These are phyloP conservation scores for Nothoprocta perdicaria DNA, from an alignment of 2,113 vertebrate species.

Conservation along the genomic window DNA sequence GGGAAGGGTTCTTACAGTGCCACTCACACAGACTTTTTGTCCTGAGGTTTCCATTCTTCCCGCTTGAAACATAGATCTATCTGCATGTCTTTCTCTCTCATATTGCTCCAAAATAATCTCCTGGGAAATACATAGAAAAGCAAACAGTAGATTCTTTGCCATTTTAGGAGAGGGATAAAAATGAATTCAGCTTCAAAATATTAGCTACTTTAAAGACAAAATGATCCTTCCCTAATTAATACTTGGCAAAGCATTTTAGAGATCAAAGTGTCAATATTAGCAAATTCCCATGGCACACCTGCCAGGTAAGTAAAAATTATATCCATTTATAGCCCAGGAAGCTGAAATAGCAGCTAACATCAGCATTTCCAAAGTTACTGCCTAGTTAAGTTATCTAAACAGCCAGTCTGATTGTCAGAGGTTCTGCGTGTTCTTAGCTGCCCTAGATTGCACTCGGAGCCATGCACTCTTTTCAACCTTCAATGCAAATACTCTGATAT, in stretches of 20 bases:
- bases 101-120: slow-evolving; percentile 13
- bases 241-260: slow-evolving; percentile 53
- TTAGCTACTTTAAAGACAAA: slow-evolving; percentile 45
- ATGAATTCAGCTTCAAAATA: slow-evolving; percentile 38
- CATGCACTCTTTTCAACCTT: background rate
- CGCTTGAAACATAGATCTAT: background rate
- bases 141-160: slow-evolving; percentile 21
- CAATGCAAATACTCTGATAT: background rate
- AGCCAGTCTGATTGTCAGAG: slow-evolving; percentile 34
- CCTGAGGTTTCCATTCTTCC: background rate
- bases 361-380: slow-evolving; percentile 47
- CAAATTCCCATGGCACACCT: slow-evolving; percentile 50
- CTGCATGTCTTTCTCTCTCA: background rate
- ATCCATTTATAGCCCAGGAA: slow-evolving; percentile 47
- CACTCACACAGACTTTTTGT: background rate
- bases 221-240: slow-evolving; percentile 46
- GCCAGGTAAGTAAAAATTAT: slow-evolving; percentile 60
- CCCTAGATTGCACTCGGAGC: background rate
- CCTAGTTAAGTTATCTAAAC: slow-evolving; percentile 38
- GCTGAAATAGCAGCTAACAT: slow-evolving; percentile 37
- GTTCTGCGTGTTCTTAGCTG: slow-evolving; percentile 27
- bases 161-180: slow-evolving; percentile 26
- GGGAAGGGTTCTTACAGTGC: background rate
- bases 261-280: slow-evolving; percentile 64
- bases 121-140: background rate